A percentile compares a stretch with the other conserved stretches of the same genome.
Conservation (phyloP, 2,888 invertebrate species). For the Hipparchia semele region DNA sequence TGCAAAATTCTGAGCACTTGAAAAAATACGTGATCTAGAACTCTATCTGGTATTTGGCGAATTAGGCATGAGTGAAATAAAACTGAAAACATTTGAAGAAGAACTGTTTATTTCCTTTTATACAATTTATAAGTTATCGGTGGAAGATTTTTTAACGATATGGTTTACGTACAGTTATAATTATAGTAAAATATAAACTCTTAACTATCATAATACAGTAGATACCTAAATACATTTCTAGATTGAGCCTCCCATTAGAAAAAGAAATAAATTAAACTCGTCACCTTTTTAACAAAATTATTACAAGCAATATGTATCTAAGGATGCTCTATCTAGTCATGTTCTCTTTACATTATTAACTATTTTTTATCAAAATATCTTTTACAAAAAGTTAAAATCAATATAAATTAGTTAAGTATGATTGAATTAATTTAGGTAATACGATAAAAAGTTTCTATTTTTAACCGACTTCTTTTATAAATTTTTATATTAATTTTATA, state of each 20-base stretch:
- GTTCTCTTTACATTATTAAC: not conserved
- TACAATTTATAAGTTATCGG: slow-evolving; percentile 20
- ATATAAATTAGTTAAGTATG: not conserved
- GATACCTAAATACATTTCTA: not conserved
- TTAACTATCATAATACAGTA: not conserved
- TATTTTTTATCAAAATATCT: slow-evolving; percentile 7
- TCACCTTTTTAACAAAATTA: not conserved
- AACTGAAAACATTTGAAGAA: slow-evolving; percentile 14
- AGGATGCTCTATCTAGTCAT: slow-evolving; percentile 4
- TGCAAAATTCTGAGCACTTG: too few relatives aligned
- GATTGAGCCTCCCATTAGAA: not conserved
- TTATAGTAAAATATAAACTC: slow-evolving; percentile 1
- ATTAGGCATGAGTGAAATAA: not conserved
- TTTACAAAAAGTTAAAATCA: not conserved
- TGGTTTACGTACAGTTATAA: slow-evolving; percentile 16
- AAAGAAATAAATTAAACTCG: not conserved
- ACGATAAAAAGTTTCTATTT: too few relatives aligned
- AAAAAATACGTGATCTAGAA: too few relatives aligned
- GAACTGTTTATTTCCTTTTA: slow-evolving; percentile 23
- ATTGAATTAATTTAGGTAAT: too few relatives aligned
- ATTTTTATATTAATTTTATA: too few relatives aligned
- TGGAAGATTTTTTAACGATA: slow-evolving; percentile 24
- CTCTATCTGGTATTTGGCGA: too few relatives aligned
- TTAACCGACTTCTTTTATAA: too few relatives aligned
- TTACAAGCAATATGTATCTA: not conserved